phyloP scores from a whole-genome alignment of 2,113 vertebrate genomes.

The Syrrhaptes paradoxus region DNA sequence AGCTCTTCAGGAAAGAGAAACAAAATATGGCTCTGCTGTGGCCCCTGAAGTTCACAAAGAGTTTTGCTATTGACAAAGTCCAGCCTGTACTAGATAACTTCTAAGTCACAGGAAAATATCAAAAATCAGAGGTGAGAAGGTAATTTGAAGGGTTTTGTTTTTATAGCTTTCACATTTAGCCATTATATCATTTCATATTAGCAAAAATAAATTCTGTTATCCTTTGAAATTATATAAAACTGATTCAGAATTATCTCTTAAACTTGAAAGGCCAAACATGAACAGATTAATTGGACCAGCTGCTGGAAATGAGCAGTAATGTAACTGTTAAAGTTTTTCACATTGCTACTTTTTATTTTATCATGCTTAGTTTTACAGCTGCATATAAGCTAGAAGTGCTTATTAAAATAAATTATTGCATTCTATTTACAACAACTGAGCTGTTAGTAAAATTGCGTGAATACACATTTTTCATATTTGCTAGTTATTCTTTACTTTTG shows the following conservation, averaged over 20 bases:
- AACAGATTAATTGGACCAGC: neutral
- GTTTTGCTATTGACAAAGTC: neutral
- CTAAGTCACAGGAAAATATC: neutral
- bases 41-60: neutral
- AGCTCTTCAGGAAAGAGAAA: neutral
- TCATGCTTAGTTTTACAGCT: slow-evolving; percentile 7
- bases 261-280: slow-evolving; percentile 12
- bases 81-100: neutral
- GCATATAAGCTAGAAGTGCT: neutral
- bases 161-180: neutral
- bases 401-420: slow-evolving; percentile 27
- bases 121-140: neutral
- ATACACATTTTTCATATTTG: neutral
- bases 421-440: neutral
- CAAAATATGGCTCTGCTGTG: neutral
- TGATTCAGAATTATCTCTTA: slow-evolving; percentile 15
- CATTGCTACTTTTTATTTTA: slow-evolving; percentile 20
- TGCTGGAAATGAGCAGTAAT: neutral
- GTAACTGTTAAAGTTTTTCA: neutral
- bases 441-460: neutral
- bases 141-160: neutral
- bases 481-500: neutral
- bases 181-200: neutral
- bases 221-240: slow-evolving; percentile 31
- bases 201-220: neutral